Percentiles rank a stretch among this genome's conserved stretches.
Conservation (phyloP, 2,888 invertebrate species). For the Cataglyphis cursor region DNA sequence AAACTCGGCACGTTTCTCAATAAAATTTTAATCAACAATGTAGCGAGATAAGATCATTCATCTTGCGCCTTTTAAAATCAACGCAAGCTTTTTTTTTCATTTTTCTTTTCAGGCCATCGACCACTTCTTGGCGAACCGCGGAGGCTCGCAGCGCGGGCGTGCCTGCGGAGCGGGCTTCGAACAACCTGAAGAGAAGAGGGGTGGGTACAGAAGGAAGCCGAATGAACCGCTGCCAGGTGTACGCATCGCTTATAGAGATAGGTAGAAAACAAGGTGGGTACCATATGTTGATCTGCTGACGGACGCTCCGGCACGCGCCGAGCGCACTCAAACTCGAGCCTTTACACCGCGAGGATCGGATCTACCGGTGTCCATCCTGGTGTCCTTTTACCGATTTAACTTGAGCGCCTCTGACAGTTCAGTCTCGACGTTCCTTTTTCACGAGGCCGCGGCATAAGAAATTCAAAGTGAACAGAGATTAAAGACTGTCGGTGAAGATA, state of each 20-base stretch:
- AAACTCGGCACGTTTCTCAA: neutral
- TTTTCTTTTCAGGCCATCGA: slow-evolving; percentile 5
- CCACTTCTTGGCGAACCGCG: slow-evolving; percentile 24
- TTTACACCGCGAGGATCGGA: slow-evolving; percentile 78
- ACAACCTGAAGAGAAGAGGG: slow-evolving; percentile 68
- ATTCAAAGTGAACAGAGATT: neutral
- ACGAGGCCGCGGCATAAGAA: neutral
- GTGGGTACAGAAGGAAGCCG: slow-evolving; percentile 65
- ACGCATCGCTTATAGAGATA: slow-evolving; percentile 79
- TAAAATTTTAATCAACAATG: neutral
- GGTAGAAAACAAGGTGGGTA: slow-evolving; percentile 83
- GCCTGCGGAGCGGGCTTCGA: slow-evolving; percentile 35
- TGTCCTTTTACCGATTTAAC: neutral
- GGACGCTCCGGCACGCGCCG: slow-evolving; percentile 84
- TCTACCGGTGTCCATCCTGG: slow-evolving; percentile 24
- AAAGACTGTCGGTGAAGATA: neutral
- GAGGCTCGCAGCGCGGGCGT: slow-evolving; percentile 42
- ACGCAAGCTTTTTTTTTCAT: neutral
- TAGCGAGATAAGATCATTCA: neutral
- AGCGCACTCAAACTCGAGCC: slow-evolving; percentile 83
- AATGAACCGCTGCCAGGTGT: slow-evolving; percentile 74
- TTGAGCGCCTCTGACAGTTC: neutral
- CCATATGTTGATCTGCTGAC: slow-evolving; percentile 85
- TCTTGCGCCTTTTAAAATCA: neutral
- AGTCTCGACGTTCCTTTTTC: neutral